Conservation (phyloP, 2,888 invertebrate genomes). For the Cryptus armator region DNA sequence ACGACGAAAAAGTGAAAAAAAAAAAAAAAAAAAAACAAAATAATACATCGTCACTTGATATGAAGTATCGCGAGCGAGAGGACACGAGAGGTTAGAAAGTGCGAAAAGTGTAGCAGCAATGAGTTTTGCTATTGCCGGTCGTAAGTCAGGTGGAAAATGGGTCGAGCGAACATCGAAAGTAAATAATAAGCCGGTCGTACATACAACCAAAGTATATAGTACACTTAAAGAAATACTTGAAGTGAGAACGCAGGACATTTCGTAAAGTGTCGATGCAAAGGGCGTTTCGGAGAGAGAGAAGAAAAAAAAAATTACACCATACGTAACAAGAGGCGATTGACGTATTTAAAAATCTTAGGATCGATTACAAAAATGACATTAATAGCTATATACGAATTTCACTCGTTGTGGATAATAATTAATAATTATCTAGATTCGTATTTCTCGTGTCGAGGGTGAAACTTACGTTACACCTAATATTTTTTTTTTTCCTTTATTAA, state of each 20-base stretch:
- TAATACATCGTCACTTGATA: not conserved
- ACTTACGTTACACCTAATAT: conserved; percentile 47
- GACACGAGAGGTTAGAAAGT: conserved; percentile 64
- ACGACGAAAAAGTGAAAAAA: conserved; percentile 25
- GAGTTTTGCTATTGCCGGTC: conserved; percentile 35
- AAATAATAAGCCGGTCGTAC: conserved; percentile 64
- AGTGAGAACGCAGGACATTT: not conserved
- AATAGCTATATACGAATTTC: conserved; percentile 45
- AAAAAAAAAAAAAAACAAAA: not conserved
- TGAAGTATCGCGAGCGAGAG: not conserved
- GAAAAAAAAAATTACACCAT: conserved; percentile 27
- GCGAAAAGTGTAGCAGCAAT: conserved; percentile 55
- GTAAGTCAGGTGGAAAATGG: conserved; percentile 72
- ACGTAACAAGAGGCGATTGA: conserved; percentile 25
- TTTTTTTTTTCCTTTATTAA: not conserved
- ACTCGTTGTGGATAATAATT: conserved; percentile 9
- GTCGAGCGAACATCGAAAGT: conserved; percentile 77
- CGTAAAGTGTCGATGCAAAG: conserved; percentile 14
- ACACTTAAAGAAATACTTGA: not conserved
- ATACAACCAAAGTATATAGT: conserved; percentile 13
- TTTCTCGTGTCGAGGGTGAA: conserved; percentile 49
- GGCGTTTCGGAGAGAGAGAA: conserved; percentile 49
- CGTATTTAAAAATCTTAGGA: conserved; percentile 9
- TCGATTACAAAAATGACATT: not conserved
- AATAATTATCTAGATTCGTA: conserved; percentile 41